phyloP scores from a whole-genome alignment of 2,888 invertebrate species.

The Dusona sp. region DNA sequence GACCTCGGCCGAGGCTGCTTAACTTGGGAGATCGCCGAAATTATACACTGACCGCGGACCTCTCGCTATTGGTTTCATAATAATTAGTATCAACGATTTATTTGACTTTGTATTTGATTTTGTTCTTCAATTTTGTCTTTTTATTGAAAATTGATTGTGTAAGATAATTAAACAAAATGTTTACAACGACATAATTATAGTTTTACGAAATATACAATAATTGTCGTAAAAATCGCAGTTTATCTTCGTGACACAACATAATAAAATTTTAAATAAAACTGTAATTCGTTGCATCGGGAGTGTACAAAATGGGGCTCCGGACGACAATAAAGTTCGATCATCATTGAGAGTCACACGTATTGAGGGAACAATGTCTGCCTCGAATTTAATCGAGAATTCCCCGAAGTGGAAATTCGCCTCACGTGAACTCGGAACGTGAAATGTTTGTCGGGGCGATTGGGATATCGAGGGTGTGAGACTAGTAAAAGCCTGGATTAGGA shows the following conservation, averaged over 20 bases:
- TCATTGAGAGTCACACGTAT: background rate
- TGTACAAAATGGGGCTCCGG: background rate
- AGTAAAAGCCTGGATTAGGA: background rate
- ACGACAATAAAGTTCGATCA: background rate
- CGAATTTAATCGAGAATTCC: slow-evolving; percentile 14
- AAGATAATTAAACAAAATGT: background rate
- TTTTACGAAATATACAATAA: background rate
- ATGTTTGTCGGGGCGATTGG: slow-evolving; percentile 20
- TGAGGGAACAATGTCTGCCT: background rate
- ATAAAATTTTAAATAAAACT: background rate
- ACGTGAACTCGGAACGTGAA: background rate
- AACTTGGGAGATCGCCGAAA: no score
- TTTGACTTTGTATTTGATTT: no score
- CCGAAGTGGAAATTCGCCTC: background rate
- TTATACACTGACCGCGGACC: no score
- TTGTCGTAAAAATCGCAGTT: background rate
- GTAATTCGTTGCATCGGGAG: background rate
- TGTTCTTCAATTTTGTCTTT: no score
- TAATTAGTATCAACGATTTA: no score
- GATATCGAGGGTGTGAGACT: background rate
- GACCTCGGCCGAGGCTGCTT: no score
- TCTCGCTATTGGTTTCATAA: no score
- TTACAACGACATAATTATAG: background rate
- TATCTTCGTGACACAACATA: background rate
- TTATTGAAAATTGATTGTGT: no score